Evolutionary conservation across 2,797 vertebrate species (phyloP).

Genomic region (Cebuella pygmaea): DNA sequence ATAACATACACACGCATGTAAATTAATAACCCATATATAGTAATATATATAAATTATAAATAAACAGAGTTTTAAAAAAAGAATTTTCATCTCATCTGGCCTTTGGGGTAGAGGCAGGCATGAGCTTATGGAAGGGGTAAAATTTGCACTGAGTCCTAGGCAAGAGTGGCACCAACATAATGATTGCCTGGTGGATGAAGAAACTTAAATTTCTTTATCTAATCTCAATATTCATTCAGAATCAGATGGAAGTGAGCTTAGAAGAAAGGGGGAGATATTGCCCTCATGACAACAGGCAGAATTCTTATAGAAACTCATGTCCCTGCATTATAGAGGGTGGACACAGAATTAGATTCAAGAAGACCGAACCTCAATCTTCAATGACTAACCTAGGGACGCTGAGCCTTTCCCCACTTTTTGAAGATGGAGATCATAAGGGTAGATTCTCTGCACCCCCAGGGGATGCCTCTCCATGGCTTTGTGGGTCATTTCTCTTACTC

Average conservation of each 20-base stretch:
- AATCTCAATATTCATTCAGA: not conserved
- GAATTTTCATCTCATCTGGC: not conserved
- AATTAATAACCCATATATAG: not conserved
- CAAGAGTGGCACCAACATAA: not conserved
- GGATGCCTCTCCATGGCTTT: not conserved
- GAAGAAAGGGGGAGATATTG: not conserved
- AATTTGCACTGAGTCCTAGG: not conserved
- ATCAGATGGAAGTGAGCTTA: no score
- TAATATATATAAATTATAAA: not conserved
- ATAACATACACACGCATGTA: not conserved
- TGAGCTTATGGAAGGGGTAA: not conserved
- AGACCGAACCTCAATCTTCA: not conserved
- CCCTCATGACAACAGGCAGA: no score
- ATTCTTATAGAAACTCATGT: not conserved
- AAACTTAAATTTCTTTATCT: not conserved
- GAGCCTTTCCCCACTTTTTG: no score
- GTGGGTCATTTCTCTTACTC: not conserved
- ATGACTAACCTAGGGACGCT: not conserved
- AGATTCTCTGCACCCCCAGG: no score
- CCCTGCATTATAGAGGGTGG: not conserved
- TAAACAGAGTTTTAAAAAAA: not conserved
- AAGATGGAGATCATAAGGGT: not conserved
- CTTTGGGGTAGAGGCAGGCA: not conserved
- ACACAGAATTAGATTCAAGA: not conserved
- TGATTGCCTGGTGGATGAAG: not conserved